Conservation (phyloP, 2,113 vertebrate species). For the Rallus limicola region DNA sequence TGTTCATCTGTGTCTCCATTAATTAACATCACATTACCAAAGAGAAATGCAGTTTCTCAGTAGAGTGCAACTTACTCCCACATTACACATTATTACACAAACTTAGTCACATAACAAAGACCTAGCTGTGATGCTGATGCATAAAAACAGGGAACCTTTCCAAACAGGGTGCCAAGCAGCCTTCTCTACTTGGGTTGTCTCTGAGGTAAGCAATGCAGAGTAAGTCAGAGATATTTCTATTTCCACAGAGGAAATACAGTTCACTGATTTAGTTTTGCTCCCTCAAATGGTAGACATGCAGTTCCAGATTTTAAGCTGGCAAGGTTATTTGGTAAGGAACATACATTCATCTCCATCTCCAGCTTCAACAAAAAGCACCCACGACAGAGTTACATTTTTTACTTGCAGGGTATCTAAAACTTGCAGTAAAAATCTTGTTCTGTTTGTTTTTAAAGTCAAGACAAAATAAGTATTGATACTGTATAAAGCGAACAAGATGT, state of each 20-base stretch:
- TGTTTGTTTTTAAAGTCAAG: background rate
- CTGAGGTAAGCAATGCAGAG: background rate
- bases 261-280: background rate
- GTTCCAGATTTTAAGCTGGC: background rate
- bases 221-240: background rate
- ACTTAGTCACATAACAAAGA: background rate
- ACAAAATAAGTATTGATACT: background rate
- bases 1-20: slow-evolving; percentile 24
- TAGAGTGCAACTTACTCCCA: background rate
- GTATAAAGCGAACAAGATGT: background rate
- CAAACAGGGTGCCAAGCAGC: background rate
- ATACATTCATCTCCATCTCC: background rate
- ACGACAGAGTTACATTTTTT: background rate
- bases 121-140: background rate
- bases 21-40: slow-evolving; percentile 40
- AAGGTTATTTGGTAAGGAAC: background rate
- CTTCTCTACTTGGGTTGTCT: background rate
- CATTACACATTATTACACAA: background rate
- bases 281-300: background rate
- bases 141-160: background rate
- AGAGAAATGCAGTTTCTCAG: background rate
- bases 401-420: background rate
- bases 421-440: background rate
- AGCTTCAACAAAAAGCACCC: background rate
- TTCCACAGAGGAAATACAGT: background rate